Percentiles rank a stretch among this genome's conserved stretches.
phyloP scores from a whole-genome alignment of 1,140 invertebrate genomes.

The Pseudobourletiella spinata region DNA sequence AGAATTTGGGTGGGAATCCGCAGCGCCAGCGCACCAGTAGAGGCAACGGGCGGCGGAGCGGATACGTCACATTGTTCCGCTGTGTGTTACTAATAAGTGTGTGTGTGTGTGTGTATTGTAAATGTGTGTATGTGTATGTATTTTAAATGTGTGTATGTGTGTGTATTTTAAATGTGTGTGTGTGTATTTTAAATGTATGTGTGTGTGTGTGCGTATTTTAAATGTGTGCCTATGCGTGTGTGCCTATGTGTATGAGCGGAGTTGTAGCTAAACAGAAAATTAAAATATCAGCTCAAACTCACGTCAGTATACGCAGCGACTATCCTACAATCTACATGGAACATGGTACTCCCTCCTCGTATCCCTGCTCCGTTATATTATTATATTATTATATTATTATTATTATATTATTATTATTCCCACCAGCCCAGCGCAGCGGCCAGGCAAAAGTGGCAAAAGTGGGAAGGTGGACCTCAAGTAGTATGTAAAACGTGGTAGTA shows the following conservation, averaged over 20 bases:
- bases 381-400: neutral
- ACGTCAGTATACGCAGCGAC: neutral
- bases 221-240: neutral
- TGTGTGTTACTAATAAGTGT: neutral
- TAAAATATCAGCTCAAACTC: constrained; percentile 6
- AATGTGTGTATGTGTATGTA: neutral
- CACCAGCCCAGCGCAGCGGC: neutral
- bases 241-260: neutral
- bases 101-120: neutral
- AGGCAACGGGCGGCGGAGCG: neutral
- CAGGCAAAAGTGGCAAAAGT: neutral
- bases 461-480: neutral
- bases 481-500: neutral
- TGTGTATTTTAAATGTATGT: neutral
- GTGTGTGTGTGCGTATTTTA: neutral
- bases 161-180: neutral
- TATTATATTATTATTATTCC: neutral
- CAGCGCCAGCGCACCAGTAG: neutral
- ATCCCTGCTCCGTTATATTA: neutral
- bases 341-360: neutral
- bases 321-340: neutral
- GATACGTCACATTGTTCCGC: neutral
- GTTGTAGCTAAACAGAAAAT: neutral
- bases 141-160: too few species aligned
- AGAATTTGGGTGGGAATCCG: neutral